Base-by-base conservation (phyloP, 2,888 invertebrate genomes). In the Drosophila paracracens region DNA sequence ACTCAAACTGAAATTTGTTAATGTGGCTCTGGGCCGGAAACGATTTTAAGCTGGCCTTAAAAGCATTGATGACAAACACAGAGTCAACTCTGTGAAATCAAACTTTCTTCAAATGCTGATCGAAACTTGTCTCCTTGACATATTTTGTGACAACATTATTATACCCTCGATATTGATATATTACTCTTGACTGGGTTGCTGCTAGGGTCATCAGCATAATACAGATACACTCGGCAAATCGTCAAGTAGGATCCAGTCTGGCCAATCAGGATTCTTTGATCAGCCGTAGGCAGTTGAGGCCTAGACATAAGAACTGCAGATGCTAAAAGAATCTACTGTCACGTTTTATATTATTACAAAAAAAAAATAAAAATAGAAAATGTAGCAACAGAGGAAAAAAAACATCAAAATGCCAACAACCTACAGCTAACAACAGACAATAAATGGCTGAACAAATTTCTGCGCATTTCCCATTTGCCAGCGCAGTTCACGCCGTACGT, bases 281-380 rank as follows among this genome's bases (percentile, higher is more conserved):
- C 43, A 43, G 43, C 11, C 21, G 21, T 11, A 2, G 43, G 43
- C 43, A 21, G 43, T 43, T 43, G 43, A 43, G 43, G 43, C 43
- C 43, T 27, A 58, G 4, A 21, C 36, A 31, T 10, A 36, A 10
- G 21, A 56, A 51, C n/a, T 69, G 11, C 48, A 58, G 61, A 66
- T 70, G 66, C 58, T 80, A 48, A 67, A 79, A 76, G 64, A 65
- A 56, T 59, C 58, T 70, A 70, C 70, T 83, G 85, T 88, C 85
- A 85, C 85, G 85, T 85, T 88, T 82, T 83, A 82, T 82, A 85
- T 85, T 85, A 80, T 88, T 86, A 88, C 88, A 83, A 88, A 85
- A 80, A 85, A 80, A 75, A 65, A 64, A 66, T 13, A 43, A 2
- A 43, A n/a, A 43, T 21, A 43, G 6, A 21, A 46, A 25, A 46